Conservation (phyloP, 2,888 invertebrate species). For the Rotaria macrura region DNA sequence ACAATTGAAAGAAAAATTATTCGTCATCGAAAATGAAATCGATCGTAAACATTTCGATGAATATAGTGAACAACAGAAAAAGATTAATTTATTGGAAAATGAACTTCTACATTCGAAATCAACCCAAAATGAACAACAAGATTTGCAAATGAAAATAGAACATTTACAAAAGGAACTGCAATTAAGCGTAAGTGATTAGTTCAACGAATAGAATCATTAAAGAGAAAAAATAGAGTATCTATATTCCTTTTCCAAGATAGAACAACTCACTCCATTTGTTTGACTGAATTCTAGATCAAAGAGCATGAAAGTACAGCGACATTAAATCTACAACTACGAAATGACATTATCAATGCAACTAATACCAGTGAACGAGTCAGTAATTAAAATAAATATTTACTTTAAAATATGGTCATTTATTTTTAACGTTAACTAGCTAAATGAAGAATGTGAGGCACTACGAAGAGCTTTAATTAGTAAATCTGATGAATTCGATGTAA, state of each 20-base stretch:
- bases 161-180: neutral
- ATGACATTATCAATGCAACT: neutral
- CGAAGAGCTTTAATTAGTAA: neutral
- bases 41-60: neutral
- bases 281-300: neutral
- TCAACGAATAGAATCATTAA: neutral
- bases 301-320: neutral
- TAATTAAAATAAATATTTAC: neutral
- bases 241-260: too few species aligned
- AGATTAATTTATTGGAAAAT: neutral
- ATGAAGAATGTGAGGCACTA: neutral
- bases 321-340: neutral
- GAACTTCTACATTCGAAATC: neutral
- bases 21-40: neutral
- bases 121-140: neutral
- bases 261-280: too few species aligned
- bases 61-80: neutral
- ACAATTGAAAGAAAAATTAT: neutral
- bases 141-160: neutral
- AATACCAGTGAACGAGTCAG: neutral
- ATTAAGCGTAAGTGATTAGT: neutral
- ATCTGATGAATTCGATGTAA: conserved; percentile 26
- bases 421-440: neutral
- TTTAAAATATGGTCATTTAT: neutral
- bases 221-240: neutral